Conservation (phyloP, 1,140 invertebrate species). For the Sitobion miscanthi region DNA sequence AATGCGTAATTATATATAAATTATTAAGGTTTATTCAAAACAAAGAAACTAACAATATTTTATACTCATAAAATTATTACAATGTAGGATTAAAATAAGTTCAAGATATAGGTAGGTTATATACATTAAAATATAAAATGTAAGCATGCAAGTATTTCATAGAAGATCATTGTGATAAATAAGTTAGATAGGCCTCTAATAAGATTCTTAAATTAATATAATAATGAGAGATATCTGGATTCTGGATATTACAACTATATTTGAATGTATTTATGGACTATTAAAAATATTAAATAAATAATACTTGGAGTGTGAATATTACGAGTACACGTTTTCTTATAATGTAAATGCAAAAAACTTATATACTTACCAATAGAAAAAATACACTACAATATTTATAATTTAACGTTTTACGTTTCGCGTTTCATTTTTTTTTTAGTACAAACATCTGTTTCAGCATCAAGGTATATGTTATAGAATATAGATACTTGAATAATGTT, state of each 20-base stretch:
- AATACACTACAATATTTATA: not conserved
- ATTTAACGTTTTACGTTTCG: no score
- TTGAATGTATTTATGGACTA: no score
- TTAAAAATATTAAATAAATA: not conserved
- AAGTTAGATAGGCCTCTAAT: not conserved
- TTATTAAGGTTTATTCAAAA: no score
- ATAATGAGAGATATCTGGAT: not conserved
- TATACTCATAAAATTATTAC: no score
- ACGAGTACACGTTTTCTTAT: not conserved
- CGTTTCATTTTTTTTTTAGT: not conserved
- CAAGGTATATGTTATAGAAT: not conserved
- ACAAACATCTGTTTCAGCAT: slow-evolving; percentile 2
- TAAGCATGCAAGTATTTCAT: not conserved
- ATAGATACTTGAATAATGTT: not conserved
- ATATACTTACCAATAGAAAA: not conserved
- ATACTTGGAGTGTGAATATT: not conserved
- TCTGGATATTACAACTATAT: no score
- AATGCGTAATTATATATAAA: no score
- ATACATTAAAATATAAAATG: no score
- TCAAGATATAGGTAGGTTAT: no score
- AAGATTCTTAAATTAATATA: not conserved
- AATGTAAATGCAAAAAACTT: not conserved
- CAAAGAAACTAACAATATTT: no score
- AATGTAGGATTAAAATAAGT: no score
- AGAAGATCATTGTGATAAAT: not conserved